Evolutionary conservation across 2,797 vertebrate species (phyloP).

Genomic region (Muscicapa striata): DNA sequence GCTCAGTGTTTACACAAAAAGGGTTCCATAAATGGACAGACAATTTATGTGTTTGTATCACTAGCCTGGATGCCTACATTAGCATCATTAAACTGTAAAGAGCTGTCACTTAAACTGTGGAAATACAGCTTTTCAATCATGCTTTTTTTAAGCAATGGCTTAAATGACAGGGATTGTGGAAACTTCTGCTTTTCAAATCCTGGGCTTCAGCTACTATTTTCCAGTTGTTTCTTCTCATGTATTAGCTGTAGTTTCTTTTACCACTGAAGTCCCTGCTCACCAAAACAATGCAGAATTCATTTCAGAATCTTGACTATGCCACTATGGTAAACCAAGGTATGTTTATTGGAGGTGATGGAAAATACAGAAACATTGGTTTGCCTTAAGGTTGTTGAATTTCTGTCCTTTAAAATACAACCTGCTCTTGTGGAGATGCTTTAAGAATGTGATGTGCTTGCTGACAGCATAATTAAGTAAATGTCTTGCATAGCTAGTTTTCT

Average conservation of each 20-base stretch:
- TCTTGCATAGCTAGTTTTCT: neutral
- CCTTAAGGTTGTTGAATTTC: neutral
- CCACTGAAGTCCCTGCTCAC: neutral
- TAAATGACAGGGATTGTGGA: slow-evolving; percentile 28
- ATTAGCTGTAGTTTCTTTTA: slow-evolving; percentile 24
- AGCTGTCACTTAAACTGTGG: neutral
- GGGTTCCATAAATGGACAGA: neutral
- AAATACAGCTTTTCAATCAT: neutral
- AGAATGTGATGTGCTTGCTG: neutral
- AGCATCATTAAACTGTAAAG: neutral
- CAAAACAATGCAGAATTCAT: neutral
- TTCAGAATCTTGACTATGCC: neutral
- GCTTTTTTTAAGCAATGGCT: slow-evolving; percentile 12
- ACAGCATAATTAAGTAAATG: neutral
- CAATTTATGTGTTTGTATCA: neutral
- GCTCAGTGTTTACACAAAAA: neutral
- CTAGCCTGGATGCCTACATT: neutral
- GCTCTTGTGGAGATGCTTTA: neutral
- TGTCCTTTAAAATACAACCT: neutral
- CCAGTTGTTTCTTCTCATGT: slow-evolving; percentile 23
- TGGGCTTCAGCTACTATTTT: slow-evolving; percentile 22
- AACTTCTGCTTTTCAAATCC: slow-evolving; percentile 40
- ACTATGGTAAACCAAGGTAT: neutral
- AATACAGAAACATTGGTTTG: neutral
- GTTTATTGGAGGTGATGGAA: neutral